These are phyloP conservation scores for Agrochola litura DNA, from an alignment of 2,888 invertebrate species.

Conservation along the genomic window DNA sequence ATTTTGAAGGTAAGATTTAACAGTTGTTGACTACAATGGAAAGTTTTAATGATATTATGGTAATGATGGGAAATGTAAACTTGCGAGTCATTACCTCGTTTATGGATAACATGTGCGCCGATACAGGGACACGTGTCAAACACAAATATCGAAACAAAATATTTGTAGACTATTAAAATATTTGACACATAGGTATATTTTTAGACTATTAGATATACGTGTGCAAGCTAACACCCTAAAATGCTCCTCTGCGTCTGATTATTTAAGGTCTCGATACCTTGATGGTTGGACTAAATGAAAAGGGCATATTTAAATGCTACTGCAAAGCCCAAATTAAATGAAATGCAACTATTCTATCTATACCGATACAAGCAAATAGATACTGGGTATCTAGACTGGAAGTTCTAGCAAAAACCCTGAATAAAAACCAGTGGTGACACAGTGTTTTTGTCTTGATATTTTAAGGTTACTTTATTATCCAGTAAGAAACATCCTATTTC, in stretches of 20 bases:
- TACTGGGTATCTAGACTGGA: not conserved
- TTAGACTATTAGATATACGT: not conserved
- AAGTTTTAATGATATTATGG: conserved; percentile 6
- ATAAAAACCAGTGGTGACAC: not conserved
- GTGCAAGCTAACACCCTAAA: not conserved
- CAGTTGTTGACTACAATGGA: not conserved
- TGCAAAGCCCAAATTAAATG: too few relatives aligned
- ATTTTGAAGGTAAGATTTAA: not conserved
- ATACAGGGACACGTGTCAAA: not conserved
- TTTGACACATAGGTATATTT: conserved; percentile 23
- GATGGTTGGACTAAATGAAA: too few relatives aligned
- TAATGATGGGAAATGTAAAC: conserved; percentile 17
- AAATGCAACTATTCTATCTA: too few relatives aligned
- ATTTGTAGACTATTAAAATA: conserved; percentile 10
- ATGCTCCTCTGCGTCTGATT: too few relatives aligned
- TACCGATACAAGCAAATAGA: too few relatives aligned
- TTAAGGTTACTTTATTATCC: not conserved
- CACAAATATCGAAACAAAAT: conserved; percentile 26
- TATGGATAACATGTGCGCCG: not conserved
- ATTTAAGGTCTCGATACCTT: too few relatives aligned
- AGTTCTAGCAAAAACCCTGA: not conserved
- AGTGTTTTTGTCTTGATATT: not conserved
- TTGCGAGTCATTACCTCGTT: not conserved
- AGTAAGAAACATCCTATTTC: not conserved
- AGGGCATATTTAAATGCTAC: too few relatives aligned